A percentile compares a stretch with the other conserved stretches of the same genome.
phyloP scores from a whole-genome alignment of 2,888 invertebrate species.

The Bhutanitis thaidina region DNA sequence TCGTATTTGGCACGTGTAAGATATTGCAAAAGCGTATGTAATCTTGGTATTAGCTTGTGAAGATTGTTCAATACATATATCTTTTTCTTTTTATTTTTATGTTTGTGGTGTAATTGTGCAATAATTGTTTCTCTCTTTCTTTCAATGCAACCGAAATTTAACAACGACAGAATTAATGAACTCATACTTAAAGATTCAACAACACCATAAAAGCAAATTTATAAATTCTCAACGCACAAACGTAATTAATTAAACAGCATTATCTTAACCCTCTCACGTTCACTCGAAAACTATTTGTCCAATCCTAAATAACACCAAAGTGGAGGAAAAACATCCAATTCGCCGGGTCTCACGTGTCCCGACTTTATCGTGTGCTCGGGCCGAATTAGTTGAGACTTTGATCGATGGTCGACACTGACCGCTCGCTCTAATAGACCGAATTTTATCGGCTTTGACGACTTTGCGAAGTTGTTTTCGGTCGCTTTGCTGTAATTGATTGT shows the following conservation, averaged over 20 bases:
- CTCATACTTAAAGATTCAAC: too few relatives aligned
- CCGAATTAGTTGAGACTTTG: slow-evolving; percentile 48
- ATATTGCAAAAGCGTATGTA: too few relatives aligned
- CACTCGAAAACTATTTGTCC: slow-evolving; percentile 57
- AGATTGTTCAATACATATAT: too few relatives aligned
- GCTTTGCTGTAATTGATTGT: slow-evolving; percentile 16
- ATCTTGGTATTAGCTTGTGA: too few relatives aligned
- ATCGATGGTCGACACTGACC: slow-evolving; percentile 35
- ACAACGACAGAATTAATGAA: too few relatives aligned
- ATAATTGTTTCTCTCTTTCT: too few relatives aligned
- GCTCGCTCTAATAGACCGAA: slow-evolving; percentile 32
- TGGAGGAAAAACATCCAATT: slow-evolving; percentile 52
- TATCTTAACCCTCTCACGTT: slow-evolving; percentile 41
- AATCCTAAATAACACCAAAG: slow-evolving; percentile 47
- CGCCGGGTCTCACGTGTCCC: slow-evolving; percentile 39
- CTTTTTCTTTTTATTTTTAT: too few relatives aligned
- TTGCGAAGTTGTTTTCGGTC: slow-evolving; percentile 2
- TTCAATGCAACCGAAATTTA: too few relatives aligned
- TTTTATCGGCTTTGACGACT: slow-evolving; percentile 16
- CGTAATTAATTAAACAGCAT: slow-evolving; percentile 24
- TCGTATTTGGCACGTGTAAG: too few relatives aligned
- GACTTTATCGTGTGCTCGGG: slow-evolving; percentile 42
- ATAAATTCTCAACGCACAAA: slow-evolving; percentile 5
- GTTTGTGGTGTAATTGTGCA: too few relatives aligned
- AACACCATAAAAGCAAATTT: background rate